phyloP scores from a whole-genome alignment of 2,888 invertebrate genomes.

The Cistogaster globosa region DNA sequence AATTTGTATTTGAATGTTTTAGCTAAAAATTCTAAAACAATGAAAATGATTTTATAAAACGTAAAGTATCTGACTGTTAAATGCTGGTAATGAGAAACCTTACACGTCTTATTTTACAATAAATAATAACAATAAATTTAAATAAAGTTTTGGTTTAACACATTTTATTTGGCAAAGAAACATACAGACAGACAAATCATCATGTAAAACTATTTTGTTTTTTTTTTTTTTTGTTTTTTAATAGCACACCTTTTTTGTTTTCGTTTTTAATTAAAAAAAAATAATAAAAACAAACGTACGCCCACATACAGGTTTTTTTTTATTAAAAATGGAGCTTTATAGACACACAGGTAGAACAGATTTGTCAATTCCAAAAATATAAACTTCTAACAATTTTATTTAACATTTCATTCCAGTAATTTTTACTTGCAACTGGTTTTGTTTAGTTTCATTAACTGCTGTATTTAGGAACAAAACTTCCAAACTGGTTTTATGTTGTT shows the following conservation, averaged over 20 bases:
- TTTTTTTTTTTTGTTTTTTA: constrained; percentile 11
- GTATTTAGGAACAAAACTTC: neutral
- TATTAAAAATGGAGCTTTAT: neutral
- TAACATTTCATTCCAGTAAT: too few relatives aligned
- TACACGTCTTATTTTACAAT: constrained; percentile 28
- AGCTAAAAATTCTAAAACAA: constrained; percentile 15
- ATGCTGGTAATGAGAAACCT: constrained; percentile 46
- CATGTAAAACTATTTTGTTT: neutral
- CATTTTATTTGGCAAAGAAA: neutral
- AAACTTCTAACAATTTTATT: too few relatives aligned
- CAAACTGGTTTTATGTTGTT: neutral
- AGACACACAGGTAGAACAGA: neutral
- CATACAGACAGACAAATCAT: neutral
- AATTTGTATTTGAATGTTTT: too few relatives aligned
- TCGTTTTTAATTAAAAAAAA: neutral
- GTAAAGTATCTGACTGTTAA: constrained; percentile 4
- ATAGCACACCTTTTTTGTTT: constrained; percentile 45
- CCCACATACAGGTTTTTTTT: neutral
- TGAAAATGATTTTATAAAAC: constrained; percentile 11
- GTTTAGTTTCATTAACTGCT: neutral
- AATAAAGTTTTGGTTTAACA: neutral
- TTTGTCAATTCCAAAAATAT: too few relatives aligned
- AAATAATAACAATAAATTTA: constrained; percentile 47
- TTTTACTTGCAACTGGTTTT: constrained; percentile 3
- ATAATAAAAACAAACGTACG: neutral